phyloP scores from a whole-genome alignment of 2,113 vertebrate species.

The Vulpes vulpes region DNA sequence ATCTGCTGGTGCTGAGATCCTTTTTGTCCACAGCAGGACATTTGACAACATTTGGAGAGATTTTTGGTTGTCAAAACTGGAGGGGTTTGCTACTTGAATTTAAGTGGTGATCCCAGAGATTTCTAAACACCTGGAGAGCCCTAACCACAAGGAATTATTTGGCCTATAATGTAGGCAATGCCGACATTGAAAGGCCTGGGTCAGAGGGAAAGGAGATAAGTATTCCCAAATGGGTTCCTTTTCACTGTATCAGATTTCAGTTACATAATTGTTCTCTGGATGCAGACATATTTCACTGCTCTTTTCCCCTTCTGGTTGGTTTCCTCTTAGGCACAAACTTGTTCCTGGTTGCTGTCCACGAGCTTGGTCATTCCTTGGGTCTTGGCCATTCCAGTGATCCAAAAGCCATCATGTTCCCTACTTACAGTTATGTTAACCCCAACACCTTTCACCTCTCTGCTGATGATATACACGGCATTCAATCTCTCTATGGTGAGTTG shows the following conservation, averaged over 20 bases:
- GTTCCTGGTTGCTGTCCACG: conserved; percentile 92
- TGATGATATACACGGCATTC: conserved; percentile 89
- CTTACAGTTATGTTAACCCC: conserved; percentile 83
- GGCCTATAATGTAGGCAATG: not conserved
- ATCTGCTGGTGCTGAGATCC: not conserved
- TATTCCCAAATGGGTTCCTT: not conserved
- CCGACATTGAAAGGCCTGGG: not conserved
- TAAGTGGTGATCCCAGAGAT: not conserved
- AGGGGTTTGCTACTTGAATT: not conserved
- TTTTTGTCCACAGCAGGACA: not conserved
- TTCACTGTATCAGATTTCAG: not conserved
- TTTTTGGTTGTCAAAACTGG: conserved; percentile 26
- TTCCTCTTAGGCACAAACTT: conserved; percentile 86
- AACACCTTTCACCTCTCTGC: conserved; percentile 85
- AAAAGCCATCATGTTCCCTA: conserved; percentile 90
- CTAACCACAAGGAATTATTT: not conserved
- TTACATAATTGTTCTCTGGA: not conserved
- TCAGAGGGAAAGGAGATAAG: not conserved
- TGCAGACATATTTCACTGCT: not conserved
- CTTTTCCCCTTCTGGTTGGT: not conserved
- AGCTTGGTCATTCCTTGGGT: conserved; percentile 92
- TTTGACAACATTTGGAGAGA: not conserved
- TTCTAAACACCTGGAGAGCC: not conserved
- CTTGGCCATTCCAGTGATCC: conserved; percentile 88
- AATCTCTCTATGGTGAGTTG: conserved; percentile 89